Conservation (phyloP, 2,888 invertebrate genomes). For the Oscheius sp. region DNA sequence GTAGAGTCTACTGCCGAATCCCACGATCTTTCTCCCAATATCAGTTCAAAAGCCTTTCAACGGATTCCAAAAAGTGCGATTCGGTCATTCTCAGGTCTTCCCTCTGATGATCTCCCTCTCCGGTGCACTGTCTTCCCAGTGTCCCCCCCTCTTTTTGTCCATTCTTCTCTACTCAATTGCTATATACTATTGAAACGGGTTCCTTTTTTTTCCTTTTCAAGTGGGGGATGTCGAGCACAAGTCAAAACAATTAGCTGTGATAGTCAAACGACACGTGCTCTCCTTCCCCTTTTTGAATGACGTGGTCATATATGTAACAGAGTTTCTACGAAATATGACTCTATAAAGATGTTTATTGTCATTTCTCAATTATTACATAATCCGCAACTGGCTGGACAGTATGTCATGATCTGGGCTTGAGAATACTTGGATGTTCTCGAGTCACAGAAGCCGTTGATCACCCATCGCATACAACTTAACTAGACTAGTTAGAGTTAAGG, state of each 20-base stretch:
- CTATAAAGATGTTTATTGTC: constrained; percentile 21
- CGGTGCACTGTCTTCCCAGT: constrained; percentile 28
- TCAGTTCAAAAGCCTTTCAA: constrained; percentile 22
- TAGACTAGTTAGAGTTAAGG: no score
- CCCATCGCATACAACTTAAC: not conserved
- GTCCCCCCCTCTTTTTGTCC: constrained; percentile 4
- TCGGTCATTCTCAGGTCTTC: constrained; percentile 31
- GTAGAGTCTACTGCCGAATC: constrained; percentile 30
- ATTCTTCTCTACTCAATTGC: not conserved
- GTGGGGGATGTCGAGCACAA: no score
- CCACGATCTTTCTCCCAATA: constrained; percentile 19
- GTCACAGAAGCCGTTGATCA: not conserved
- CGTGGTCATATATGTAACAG: constrained; percentile 25
- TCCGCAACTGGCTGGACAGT: not conserved
- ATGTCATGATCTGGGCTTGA: not conserved
- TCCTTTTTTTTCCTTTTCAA: not conserved
- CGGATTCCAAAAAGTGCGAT: not conserved
- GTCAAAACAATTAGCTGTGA: no score
- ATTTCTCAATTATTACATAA: not conserved
- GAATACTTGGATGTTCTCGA: not conserved
- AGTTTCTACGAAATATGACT: constrained; percentile 14
- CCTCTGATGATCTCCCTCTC: constrained; percentile 11
- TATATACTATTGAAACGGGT: constrained; percentile 13
- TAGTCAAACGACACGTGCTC: no score
- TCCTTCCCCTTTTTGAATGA: not conserved